Conservation (phyloP, 2,113 vertebrate species). For the Calyptomena viridis region DNA sequence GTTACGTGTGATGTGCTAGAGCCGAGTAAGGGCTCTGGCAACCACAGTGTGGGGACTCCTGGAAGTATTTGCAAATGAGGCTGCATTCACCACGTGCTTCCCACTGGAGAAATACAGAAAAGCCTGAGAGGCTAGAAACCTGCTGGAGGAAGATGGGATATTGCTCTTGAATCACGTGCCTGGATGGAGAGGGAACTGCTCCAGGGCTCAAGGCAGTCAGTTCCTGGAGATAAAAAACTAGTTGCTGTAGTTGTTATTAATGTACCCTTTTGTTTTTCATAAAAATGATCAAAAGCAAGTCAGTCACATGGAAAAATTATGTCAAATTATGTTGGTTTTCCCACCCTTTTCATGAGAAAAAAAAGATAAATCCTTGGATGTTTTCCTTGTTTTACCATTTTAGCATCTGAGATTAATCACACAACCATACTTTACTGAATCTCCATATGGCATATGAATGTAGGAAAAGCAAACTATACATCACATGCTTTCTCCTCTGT, state of each 20-base stretch:
- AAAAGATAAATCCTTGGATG: not conserved
- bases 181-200: not conserved
- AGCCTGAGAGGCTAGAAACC: not conserved
- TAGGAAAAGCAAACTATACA: not conserved
- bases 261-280: not conserved
- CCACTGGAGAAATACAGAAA: not conserved
- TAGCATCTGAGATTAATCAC: constrained; percentile 32
- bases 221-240: not conserved
- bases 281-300: not conserved
- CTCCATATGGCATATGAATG: not conserved
- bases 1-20: not conserved
- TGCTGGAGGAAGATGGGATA: not conserved
- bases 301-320: not conserved
- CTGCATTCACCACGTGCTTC: not conserved
- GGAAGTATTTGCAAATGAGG: not conserved
- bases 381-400: constrained; percentile 33
- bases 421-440: not conserved
- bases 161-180: not conserved
- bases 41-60: not conserved
- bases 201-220: not conserved
- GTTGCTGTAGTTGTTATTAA: not conserved
- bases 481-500: not conserved
- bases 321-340: not conserved
- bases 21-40: not conserved
- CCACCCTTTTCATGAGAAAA: not conserved